Evolutionary conservation across 2,888 invertebrate genomes (phyloP), one percentile per base, ranked within the genome.

Genomic region (Lepetodrilus schrolli): DNA sequence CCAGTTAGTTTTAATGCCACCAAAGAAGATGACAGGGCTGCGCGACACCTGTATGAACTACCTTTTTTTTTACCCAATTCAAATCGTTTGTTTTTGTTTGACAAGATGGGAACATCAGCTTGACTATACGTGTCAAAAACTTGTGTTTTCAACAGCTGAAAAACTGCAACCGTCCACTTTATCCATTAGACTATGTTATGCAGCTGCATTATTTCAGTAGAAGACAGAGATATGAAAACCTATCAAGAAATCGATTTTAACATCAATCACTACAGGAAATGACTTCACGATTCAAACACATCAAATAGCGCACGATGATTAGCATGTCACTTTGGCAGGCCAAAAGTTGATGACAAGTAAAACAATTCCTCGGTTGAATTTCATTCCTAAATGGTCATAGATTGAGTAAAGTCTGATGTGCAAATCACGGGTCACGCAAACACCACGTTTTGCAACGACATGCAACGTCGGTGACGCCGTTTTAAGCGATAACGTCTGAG

Each of bases 271-370:
- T 34, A 58, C 58, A 26, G 58, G 58, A 58, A 58, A 58, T 58
- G 58, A 58, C 58, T 58, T 58, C 58, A 17, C 26, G 30, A 30
- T 58, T 58, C 34, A 58, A 58, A 58, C 58, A 58, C 58, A 58
- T 58, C 58, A 58, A 58, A 58, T 26, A 58, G 30, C 0, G 13
- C 17, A 10, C 58, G 23, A 30, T 58, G 30, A 58, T 58, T 58
- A 30, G 17, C 7, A 30, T 58, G 58, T 58, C 58, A 58, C 30
- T 58, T 58, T 58, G 58, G 30, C 58, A 58, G 30, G 58, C 58
- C 26, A 34, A 58, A 58, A 23, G 30, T 26, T 30, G 30, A 23
- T 34, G 58, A 58, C 58, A 34, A 58, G 58, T 13, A 58, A 58
- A 58, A 30, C 51, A 23, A 26, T 51, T 26, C 51, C 23, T 21